Evolutionary conservation across 2,888 invertebrate species (phyloP), one percentile per base, ranked within the genome.

Genomic region (Drosophila mimetica): DNA sequence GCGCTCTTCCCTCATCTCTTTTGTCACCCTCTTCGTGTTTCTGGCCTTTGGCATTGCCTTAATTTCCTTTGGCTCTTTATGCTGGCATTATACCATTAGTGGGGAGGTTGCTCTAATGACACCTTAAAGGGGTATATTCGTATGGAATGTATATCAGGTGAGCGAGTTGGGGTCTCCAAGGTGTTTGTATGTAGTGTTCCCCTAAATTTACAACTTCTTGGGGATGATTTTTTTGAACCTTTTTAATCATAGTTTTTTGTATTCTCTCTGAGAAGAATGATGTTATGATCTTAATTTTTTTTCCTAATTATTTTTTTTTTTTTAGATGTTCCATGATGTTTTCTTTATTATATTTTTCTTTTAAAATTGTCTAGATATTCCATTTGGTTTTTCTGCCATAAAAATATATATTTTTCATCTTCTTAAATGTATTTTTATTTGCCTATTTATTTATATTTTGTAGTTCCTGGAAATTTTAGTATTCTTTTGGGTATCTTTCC

Each of bases 11-110:
- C 46, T 41, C 25, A 20, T 41, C 42, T 42, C 41, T 36, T 18
- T 18, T 44, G 32, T 60, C 3, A 30, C 36, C 14, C n/a, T 39
- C 30, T 32, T 46, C 51, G 50, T 22, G 22, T 32, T 20, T 16
- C n/a, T 52, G 57, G 34, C 55, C 59, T 44, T 36, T 60, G 42
- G 55, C 59, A 20, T 34, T 59, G 57, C 44, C 55, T 54, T 30
- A 55, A 60, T 55, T 60, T 28, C 28, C 25, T 14, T 34, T 20
- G 58, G 25, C 54, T 51, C 34, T 53, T 20, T n/a, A n/a, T 11
- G 28, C 28, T 36, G 44, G 14, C 34, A 55, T 60, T 55, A 55
- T 28, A 36, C 44, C 44, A 22, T 46, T 37, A 46, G 59, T 20
- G 46, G 16, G 16, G 20, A 22, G 59, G 44, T 22, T 46, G 36